Evolutionary conservation across 2,888 invertebrate species (phyloP).

Genomic region (Theretra japonica): DNA sequence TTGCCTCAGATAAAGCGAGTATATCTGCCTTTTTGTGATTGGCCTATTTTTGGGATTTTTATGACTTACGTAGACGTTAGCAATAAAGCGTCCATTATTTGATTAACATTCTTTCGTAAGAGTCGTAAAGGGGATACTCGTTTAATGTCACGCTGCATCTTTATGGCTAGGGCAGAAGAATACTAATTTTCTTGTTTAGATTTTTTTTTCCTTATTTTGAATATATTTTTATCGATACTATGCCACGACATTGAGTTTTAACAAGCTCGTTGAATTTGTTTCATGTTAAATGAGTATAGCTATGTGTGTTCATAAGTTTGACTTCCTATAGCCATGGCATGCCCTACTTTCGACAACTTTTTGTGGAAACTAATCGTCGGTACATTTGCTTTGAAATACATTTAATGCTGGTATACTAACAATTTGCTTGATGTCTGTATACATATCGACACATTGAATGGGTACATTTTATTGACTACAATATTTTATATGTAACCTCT

Average conservation of each 20-base stretch:
- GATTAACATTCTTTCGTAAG: constrained; percentile 50
- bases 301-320: too few relatives aligned
- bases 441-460: too few relatives aligned
- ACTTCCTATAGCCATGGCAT: too few relatives aligned
- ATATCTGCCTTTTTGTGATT: constrained; percentile 53
- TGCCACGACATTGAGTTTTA: too few relatives aligned
- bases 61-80: constrained; percentile 48
- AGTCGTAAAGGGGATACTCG: constrained; percentile 32
- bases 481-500: too few relatives aligned
- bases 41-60: constrained; percentile 54
- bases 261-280: background rate
- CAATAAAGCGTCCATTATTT: constrained; percentile 55
- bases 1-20: constrained; percentile 55
- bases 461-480: too few relatives aligned
- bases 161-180: background rate
- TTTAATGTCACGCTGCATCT: constrained; percentile 24
- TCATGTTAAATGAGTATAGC: background rate
- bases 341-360: too few relatives aligned
- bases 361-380: too few relatives aligned
- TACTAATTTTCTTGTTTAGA: background rate
- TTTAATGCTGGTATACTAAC: too few relatives aligned
- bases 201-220: too few relatives aligned
- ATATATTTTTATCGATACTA: background rate
- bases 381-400: too few relatives aligned
- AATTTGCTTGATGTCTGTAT: too few relatives aligned